Evolutionary conservation across 2,113 vertebrate species (phyloP), one percentile per base, ranked within the genome.

Genomic region (Zingel zingel): DNA sequence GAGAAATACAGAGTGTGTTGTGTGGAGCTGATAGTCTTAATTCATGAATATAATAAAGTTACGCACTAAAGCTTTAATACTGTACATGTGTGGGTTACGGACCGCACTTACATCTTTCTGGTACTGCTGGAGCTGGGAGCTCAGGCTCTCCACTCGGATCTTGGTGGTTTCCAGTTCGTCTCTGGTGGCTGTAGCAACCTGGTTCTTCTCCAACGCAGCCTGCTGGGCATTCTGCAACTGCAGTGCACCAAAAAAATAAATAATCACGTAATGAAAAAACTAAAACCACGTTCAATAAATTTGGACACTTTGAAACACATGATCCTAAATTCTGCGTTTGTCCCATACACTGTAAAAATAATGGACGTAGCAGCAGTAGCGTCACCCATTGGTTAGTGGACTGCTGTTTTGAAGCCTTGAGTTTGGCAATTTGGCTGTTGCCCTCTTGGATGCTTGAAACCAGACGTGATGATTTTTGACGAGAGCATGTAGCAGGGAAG

Each of bases 171-270:
- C 89, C 43, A 97, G 92, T 77, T 98, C 96, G 0, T 96, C 96
- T 72, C 58, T 94, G 23, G 94, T 94, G 48, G 93, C 91, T 0
- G 63, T 92, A 18, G 94, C 95, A 13, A 89, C 74, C 6, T 94
- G 86, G 0, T 71, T 95, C 3, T 93, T 95, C 86, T 92, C 96
- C 63, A 85, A n/a, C 0, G 93, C 96, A 25, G 93, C 80, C 73
- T 93, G 81, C 66, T 96, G 92, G 1, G 94, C 95, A n/a, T 96
- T 97, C 87, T 97, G 94, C 61, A 97, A 45, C 97, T 97, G 69
- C 0, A 23, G 27, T 0, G 6, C 43, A 85, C 21, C 81, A 51
- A 65, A 45, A 65, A 43, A 54, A n/a, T 43, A 36, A 13, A 36
- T 1, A 4, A 64, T 47, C 0, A 16, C 30, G 1, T 5, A 19